Conservation (phyloP, 2,888 invertebrate genomes). For the Hypomecis atomaria region DNA sequence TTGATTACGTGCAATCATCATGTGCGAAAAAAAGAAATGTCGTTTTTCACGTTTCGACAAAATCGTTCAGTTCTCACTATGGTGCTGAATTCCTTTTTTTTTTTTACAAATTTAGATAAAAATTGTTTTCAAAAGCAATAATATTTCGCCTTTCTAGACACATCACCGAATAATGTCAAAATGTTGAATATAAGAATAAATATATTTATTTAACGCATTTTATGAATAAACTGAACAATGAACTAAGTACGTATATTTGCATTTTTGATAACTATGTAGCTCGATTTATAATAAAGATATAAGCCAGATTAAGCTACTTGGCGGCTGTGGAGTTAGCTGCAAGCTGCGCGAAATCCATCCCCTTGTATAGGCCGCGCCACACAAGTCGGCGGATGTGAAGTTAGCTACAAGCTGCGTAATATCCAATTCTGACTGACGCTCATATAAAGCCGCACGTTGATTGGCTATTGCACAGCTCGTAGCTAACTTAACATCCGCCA, state of each 20-base stretch:
- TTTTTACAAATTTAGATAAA: not conserved
- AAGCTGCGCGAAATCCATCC: too few relatives aligned
- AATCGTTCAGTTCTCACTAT: not conserved
- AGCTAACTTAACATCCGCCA: too few relatives aligned
- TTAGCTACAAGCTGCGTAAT: too few relatives aligned
- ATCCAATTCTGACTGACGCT: too few relatives aligned
- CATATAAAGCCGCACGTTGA: too few relatives aligned
- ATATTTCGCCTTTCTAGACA: conserved; percentile 11
- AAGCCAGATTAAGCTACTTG: too few relatives aligned
- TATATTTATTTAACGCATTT: conserved; percentile 29
- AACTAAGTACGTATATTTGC: conserved; percentile 35
- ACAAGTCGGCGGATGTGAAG: too few relatives aligned
- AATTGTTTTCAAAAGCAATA: conserved; percentile 4
- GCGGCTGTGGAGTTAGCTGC: too few relatives aligned
- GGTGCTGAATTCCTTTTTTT: not conserved
- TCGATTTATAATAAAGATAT: too few relatives aligned
- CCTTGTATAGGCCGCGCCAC: too few relatives aligned
- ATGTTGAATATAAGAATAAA: conserved; percentile 42
- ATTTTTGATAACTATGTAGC: conserved; percentile 11
- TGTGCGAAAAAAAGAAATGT: not conserved
- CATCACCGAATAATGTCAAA: conserved; percentile 49
- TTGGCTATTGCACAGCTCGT: too few relatives aligned
- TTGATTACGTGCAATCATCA: not conserved
- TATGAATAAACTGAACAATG: conserved; percentile 24
- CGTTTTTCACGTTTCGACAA: not conserved